phyloP scores from a whole-genome alignment of 2,888 invertebrate genomes.

The Temnothorax rugatulus region DNA sequence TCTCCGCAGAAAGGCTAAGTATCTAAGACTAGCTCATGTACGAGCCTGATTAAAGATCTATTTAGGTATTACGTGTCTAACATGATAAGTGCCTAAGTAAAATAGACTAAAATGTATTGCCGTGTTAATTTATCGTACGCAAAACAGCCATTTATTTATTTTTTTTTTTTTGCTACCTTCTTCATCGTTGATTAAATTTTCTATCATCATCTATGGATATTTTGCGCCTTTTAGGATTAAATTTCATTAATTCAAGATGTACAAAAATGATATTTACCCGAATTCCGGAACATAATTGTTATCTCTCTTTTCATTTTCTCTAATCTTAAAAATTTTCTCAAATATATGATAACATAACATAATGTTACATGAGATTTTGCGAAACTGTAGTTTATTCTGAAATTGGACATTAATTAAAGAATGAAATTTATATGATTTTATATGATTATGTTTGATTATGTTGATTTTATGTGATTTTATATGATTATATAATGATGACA shows the following conservation, averaged over 20 bases:
- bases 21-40: slow-evolving; percentile 62
- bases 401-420: not conserved
- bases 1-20: slow-evolving; percentile 60
- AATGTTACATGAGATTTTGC: not conserved
- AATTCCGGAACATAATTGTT: not conserved
- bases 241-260: slow-evolving; percentile 12
- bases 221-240: not conserved
- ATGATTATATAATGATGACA: not conserved
- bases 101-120: slow-evolving; percentile 64
- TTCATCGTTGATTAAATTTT: not conserved
- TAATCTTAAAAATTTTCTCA: not conserved
- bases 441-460: not conserved
- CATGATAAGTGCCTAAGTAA: slow-evolving; percentile 71
- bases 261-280: not conserved
- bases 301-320: not conserved
- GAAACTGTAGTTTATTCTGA: not conserved
- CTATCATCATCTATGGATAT: not conserved
- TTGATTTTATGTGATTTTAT: not conserved
- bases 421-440: not conserved
- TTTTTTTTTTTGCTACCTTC: not conserved
- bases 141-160: slow-evolving; percentile 54
- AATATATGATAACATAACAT: not conserved
- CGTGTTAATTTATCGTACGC: slow-evolving; percentile 43
- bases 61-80: slow-evolving; percentile 63
- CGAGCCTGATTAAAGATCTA: slow-evolving; percentile 69